Evolutionary conservation across 2,113 vertebrate genomes (phyloP), one percentile per base, ranked within the genome.

Genomic region (Siphamia tubifer): DNA sequence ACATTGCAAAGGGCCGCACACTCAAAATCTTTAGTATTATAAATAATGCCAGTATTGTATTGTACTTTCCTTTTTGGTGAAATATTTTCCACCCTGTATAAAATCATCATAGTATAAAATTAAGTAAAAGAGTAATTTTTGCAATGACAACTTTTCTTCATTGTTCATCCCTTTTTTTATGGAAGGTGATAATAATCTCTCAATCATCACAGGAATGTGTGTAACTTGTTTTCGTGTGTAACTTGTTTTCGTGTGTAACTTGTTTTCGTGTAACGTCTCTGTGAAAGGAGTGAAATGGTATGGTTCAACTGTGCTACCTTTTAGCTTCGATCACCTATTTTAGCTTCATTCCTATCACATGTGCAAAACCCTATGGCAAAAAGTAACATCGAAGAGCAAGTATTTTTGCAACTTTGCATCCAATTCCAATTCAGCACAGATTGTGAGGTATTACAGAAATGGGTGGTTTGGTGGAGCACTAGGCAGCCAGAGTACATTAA

Each of bases 171-270:
- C 47, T 60, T 16, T 11, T 74, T 64, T 60, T 39, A 23, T 32
- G 39, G 68, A 51, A 55, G 78, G 70, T 78, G 81, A 78, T 84
- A 79, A 79, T 66, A 72, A 88, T 88, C 81, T 81, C 2, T 9
- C 78, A 30, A 52, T 70, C 52, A 53, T 81, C 31, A 23, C 54
- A 73, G 83, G 75, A 88, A 85, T 90, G 81, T 67, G 70, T 75
- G 67, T 66, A 52, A 67, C 63, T 82, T 87, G n/a, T n/a, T n/a
- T n/a, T n/a, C n/a, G n/a, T n/a, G n/a, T n/a, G n/a, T n/a, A n/a
- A n/a, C n/a, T n/a, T n/a, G n/a, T n/a, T n/a, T n/a, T n/a, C n/a
- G n/a, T n/a, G n/a, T n/a, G 67, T 66, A 52, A 67, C 63, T 82
- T 87, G 82, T 76, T 69, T 65, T 48, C 24, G 27, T 55, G 84